Percentiles rank a stretch among this genome's conserved stretches.
These are phyloP conservation scores for Cremastinae sp. DNA, from an alignment of 2,888 invertebrate species.

Conservation along the genomic window DNA sequence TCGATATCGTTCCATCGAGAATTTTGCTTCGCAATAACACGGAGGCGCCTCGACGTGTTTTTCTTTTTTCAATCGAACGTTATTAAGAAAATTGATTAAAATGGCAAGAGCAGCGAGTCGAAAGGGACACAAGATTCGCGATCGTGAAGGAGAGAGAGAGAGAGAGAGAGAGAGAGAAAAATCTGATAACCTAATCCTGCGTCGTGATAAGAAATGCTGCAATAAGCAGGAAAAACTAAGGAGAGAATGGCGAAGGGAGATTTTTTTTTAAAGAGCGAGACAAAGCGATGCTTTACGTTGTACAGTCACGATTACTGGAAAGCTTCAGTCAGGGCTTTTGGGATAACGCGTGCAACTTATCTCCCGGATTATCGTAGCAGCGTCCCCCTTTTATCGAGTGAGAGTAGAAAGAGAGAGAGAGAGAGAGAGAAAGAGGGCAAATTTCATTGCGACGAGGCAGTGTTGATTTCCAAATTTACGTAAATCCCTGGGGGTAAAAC, in stretches of 20 bases:
- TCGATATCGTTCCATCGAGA: too few relatives aligned
- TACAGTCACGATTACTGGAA: too few relatives aligned
- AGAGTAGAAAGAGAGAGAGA: not conserved
- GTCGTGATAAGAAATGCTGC: conserved; percentile 32
- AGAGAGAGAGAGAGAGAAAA: conserved; percentile 9
- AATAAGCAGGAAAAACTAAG: conserved; percentile 5
- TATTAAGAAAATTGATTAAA: too few relatives aligned
- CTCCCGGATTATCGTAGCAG: conserved; percentile 68
- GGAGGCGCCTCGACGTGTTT: too few relatives aligned
- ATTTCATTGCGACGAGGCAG: conserved; percentile 22
- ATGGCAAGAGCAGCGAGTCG: too few relatives aligned
- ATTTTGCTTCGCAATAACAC: too few relatives aligned
- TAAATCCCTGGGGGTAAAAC: conserved; percentile 63
- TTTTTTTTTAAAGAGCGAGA: conserved; percentile 24
- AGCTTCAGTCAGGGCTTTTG: too few relatives aligned
- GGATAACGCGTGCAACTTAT: conserved; percentile 69
- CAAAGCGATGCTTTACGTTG: conserved; percentile 36
- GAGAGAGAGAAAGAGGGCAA: too few relatives aligned
- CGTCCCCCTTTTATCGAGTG: conserved; percentile 20
- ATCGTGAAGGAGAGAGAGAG: not conserved
- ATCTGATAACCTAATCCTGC: conserved; percentile 13
- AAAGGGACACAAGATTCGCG: conserved; percentile 2
- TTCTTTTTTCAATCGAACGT: too few relatives aligned
- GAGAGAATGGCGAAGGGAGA: conserved; percentile 46
- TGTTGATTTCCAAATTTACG: conserved; percentile 68